These are phyloP conservation scores for Andricus curvator DNA, from an alignment of 2,888 invertebrate genomes.

Conservation along the genomic window DNA sequence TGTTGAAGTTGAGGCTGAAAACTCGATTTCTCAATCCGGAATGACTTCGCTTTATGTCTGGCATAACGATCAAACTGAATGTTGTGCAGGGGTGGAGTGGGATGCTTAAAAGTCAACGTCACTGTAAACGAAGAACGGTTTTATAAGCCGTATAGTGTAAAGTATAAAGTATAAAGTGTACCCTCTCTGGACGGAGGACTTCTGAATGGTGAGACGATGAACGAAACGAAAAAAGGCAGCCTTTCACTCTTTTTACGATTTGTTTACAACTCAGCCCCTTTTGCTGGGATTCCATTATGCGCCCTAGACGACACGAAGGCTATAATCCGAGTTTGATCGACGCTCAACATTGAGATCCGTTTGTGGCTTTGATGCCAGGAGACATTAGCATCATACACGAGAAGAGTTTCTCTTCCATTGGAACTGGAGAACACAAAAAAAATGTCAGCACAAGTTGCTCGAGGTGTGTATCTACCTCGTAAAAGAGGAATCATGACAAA, in stretches of 20 bases:
- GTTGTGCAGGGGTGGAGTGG: constrained; percentile 53
- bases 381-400: constrained; percentile 35
- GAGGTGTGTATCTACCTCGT: constrained; percentile 5
- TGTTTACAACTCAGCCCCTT: constrained; percentile 70
- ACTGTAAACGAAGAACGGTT: constrained; percentile 65
- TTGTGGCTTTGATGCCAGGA: constrained; percentile 11
- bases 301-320: constrained; percentile 42
- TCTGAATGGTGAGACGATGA: constrained; percentile 50
- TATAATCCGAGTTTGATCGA: constrained; percentile 41
- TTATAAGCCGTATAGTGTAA: constrained; percentile 63
- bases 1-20: constrained; percentile 22
- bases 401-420: constrained; percentile 13
- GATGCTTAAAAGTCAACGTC: constrained; percentile 65
- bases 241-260: constrained; percentile 72
- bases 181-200: constrained; percentile 47
- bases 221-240: constrained; percentile 49
- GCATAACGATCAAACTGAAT: constrained; percentile 51
- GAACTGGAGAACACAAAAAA: constrained; percentile 21
- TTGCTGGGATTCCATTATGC: constrained; percentile 49
- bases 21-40: constrained; percentile 51
- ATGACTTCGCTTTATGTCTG: constrained; percentile 56
- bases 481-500: not conserved
- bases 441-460: constrained; percentile 20
- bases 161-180: constrained; percentile 29
- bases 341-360: constrained; percentile 42